phyloP scores from a whole-genome alignment of 2,888 invertebrate species.

The Fragum fragum region DNA sequence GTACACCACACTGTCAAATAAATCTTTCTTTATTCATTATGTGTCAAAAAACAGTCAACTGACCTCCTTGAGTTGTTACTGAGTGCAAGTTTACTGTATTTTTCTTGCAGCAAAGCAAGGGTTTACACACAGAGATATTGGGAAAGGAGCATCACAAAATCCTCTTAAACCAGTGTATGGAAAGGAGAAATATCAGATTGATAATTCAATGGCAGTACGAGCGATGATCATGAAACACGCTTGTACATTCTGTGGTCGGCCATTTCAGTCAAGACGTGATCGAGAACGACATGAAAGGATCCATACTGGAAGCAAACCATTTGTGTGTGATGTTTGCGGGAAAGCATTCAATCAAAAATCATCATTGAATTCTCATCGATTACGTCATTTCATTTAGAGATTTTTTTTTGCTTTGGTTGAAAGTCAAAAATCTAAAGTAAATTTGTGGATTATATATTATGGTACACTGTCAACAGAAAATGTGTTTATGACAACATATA shows the following conservation, averaged over 20 bases:
- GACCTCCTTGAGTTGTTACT: too few relatives aligned
- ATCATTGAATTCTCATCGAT: not conserved
- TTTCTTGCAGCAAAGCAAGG: not conserved
- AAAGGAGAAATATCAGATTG: not conserved
- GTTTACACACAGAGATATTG: not conserved
- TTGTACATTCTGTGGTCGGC: slow-evolving; percentile 35
- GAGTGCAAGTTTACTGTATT: too few relatives aligned
- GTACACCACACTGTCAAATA: too few relatives aligned
- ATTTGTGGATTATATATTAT: too few relatives aligned
- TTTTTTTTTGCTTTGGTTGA: too few relatives aligned
- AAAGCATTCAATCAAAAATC: slow-evolving; percentile 27
- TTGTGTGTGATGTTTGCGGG: slow-evolving; percentile 39
- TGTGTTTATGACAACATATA: not conserved
- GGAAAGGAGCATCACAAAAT: not conserved
- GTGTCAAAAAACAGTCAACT: too few relatives aligned
- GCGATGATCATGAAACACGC: slow-evolving; percentile 16
- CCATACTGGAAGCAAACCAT: slow-evolving; percentile 48
- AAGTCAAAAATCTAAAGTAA: too few relatives aligned
- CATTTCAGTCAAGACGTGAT: slow-evolving; percentile 34
- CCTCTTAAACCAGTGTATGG: not conserved
- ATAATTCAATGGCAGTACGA: not conserved
- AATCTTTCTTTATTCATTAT: too few relatives aligned
- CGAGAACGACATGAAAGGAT: slow-evolving; percentile 32
- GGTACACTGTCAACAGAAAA: too few relatives aligned
- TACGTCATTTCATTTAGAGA: too few relatives aligned